Percentiles rank a stretch among this genome's conserved stretches.
These are phyloP conservation scores for Muscicapa striata DNA, from an alignment of 2,797 vertebrate genomes.

Conservation along the genomic window DNA sequence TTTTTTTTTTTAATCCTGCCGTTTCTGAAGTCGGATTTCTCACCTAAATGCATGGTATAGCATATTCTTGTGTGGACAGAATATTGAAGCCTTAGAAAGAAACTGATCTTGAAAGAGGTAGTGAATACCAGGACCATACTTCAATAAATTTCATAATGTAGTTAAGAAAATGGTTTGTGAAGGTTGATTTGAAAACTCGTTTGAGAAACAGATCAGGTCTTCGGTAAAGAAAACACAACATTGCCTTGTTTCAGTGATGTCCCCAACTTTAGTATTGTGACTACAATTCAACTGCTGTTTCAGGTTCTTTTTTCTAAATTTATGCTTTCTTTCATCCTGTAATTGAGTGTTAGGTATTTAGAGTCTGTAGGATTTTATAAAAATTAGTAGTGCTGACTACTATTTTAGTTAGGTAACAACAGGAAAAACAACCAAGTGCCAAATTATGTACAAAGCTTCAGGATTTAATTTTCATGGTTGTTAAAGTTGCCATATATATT, in stretches of 20 bases:
- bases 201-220: neutral
- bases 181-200: neutral
- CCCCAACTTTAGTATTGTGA: neutral
- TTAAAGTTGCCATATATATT: constrained; percentile 3
- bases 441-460: neutral
- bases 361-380: neutral
- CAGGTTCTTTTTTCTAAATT: neutral
- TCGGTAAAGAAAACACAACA: neutral
- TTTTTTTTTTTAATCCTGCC: neutral
- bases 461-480: constrained; percentile 2
- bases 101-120: neutral
- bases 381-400: neutral
- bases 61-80: neutral
- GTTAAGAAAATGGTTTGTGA: neutral
- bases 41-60: neutral
- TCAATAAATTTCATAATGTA: neutral
- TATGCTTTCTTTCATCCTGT: neutral
- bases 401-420: neutral
- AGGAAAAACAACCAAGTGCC: neutral
- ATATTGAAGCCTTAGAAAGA: neutral
- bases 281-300: neutral
- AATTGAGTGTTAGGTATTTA: neutral
- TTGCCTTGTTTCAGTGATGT: neutral
- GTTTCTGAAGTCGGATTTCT: neutral
- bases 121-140: neutral